These are phyloP conservation scores for Sphenodon punctatus DNA, from an alignment of 2,797 vertebrate genomes.

Conservation along the genomic window DNA sequence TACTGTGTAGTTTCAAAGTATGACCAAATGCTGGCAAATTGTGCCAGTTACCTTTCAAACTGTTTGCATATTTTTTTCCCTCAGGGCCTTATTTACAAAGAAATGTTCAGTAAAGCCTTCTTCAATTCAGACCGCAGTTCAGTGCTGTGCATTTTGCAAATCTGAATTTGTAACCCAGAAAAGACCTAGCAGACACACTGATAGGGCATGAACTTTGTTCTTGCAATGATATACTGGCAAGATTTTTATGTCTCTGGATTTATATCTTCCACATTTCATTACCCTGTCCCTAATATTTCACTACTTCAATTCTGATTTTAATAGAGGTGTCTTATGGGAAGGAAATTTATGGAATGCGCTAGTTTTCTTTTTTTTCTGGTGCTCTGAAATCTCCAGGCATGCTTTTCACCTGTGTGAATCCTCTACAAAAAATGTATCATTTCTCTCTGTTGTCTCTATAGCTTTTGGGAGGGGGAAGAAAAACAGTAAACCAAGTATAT, in stretches of 20 bases:
- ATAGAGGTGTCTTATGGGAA: conserved; percentile 35
- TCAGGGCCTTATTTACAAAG: background rate
- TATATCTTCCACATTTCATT: conserved; percentile 44
- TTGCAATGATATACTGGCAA: background rate
- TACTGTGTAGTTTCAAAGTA: background rate
- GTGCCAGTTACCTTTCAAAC: background rate
- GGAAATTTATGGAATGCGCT: conserved; percentile 54
- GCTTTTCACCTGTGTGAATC: conserved; percentile 47
- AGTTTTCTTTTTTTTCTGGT: conserved; percentile 24
- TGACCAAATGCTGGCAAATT: background rate
- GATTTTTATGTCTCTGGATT: conserved; percentile 31
- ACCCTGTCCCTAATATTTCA: conserved; percentile 48
- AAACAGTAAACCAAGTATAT: background rate
- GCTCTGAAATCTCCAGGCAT: conserved; percentile 13
- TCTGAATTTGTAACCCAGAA: background rate
- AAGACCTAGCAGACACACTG: conserved; percentile 8
- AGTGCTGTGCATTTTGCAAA: background rate
- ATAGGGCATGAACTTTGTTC: conserved; percentile 29
- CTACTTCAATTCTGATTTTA: conserved; percentile 27
- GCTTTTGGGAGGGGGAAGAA: background rate
- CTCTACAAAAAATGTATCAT: conserved; percentile 26
- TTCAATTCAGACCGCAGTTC: background rate
- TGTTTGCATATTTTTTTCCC: background rate
- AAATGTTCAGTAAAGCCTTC: background rate
- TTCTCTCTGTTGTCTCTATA: background rate